A percentile compares a stretch with the other conserved stretches of the same genome.
phyloP scores from a whole-genome alignment of 2,113 vertebrate genomes.

The Hypomesus transpacificus region DNA sequence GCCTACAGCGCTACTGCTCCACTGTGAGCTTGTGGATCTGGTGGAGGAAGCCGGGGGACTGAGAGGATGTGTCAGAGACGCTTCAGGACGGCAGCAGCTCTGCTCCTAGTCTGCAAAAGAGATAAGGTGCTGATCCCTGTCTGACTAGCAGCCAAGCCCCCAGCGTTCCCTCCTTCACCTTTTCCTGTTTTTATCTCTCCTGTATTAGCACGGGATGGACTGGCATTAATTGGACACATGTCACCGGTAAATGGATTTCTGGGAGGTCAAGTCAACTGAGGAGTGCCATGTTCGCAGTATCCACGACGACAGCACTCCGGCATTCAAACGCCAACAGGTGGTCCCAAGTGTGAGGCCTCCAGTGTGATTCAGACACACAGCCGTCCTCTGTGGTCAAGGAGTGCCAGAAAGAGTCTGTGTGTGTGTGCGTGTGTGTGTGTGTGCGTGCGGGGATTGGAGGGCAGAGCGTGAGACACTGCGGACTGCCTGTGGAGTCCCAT shows the following conservation, averaged over 20 bases:
- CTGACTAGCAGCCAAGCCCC: conserved; percentile 12
- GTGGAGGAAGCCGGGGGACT: too few species aligned
- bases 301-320: conserved; percentile 48
- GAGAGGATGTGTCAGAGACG: too few species aligned
- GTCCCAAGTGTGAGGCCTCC: conserved; percentile 36
- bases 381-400: conserved; percentile 42
- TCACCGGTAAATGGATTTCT: conserved; percentile 42
- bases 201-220: conserved; percentile 34
- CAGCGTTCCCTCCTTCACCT: background rate
- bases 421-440: conserved; percentile 1
- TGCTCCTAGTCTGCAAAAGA: background rate
- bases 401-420: conserved; percentile 1
- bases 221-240: conserved; percentile 45
- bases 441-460: conserved; percentile 25
- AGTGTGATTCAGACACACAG: conserved; percentile 11
- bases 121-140: conserved; percentile 21
- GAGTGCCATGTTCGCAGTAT: conserved; percentile 55
- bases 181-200: conserved; percentile 26
- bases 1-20: too few species aligned
- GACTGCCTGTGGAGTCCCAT: conserved; percentile 1
- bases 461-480: conserved; percentile 13
- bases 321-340: conserved; percentile 63
- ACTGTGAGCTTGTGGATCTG: too few species aligned
- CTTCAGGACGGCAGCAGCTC: too few species aligned
- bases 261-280: conserved; percentile 34